These are phyloP conservation scores for Acestrorhynchus altus DNA, from an alignment of 2,797 vertebrate genomes.

Conservation along the genomic window DNA sequence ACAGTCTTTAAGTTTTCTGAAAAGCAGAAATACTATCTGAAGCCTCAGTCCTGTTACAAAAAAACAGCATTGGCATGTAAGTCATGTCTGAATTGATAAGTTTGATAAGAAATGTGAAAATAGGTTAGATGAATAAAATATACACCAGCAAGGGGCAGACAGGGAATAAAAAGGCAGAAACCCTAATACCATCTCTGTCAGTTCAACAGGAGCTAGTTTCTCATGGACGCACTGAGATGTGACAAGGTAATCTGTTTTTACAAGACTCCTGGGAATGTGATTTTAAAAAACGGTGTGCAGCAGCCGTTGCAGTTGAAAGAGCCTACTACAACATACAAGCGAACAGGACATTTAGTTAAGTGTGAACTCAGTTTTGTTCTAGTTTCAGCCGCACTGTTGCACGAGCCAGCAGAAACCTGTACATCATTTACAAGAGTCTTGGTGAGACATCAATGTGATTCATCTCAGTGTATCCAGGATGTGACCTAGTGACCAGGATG, in stretches of 20 bases:
- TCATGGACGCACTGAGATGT: slow-evolving; percentile 2
- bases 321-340: not conserved
- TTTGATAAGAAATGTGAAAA: not conserved
- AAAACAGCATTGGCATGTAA: not conserved
- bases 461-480: not conserved
- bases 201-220: not conserved
- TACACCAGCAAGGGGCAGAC: slow-evolving; percentile 25
- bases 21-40: not conserved
- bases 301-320: not conserved
- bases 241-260: slow-evolving; percentile 5
- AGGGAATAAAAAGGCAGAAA: not conserved
- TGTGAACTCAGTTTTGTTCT: not conserved
- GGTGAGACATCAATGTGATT: not conserved
- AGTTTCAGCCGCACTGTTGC: not conserved
- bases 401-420: not conserved
- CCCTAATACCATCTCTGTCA: not conserved
- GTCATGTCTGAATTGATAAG: not conserved
- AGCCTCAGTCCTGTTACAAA: not conserved
- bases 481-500: not conserved
- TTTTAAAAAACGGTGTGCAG: not conserved
- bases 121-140: not conserved
- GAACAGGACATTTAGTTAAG: not conserved
- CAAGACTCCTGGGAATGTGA: not conserved
- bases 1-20: not conserved
- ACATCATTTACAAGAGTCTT: not conserved